Conservation (phyloP, 1,140 invertebrate genomes). For the Saccostrea glomerata region DNA sequence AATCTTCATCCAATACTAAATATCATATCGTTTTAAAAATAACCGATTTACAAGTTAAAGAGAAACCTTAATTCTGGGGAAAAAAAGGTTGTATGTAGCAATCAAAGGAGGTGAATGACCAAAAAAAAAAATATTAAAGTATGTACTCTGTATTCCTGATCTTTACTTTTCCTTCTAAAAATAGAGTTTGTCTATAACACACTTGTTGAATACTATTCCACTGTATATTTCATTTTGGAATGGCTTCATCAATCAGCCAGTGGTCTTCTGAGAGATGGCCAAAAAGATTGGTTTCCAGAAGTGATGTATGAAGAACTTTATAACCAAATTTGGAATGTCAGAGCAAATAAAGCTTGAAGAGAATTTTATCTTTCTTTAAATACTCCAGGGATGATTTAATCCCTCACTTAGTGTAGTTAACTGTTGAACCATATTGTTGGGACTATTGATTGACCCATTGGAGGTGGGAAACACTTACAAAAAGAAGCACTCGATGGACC, state of each 20-base stretch:
- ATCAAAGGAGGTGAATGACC: too few species aligned
- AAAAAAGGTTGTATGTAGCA: too few species aligned
- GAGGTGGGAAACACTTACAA: background rate
- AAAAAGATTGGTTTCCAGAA: background rate
- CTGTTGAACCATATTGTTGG: slow-evolving; percentile 12
- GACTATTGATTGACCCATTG: background rate
- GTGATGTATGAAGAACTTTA: background rate
- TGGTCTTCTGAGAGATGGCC: background rate
- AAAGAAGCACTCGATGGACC: background rate
- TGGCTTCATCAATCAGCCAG: background rate
- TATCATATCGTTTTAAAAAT: too few species aligned
- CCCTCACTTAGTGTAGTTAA: slow-evolving; percentile 16
- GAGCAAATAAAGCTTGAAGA: background rate
- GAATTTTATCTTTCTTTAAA: slow-evolving; percentile 14
- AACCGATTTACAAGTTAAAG: too few species aligned
- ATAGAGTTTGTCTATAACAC: too few species aligned
- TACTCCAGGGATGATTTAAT: slow-evolving; percentile 29
- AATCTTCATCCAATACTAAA: too few species aligned
- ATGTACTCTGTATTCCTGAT: too few species aligned
- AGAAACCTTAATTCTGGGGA: too few species aligned
- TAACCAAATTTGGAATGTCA: slow-evolving; percentile 27
- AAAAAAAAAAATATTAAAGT: too few species aligned
- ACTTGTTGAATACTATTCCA: too few species aligned
- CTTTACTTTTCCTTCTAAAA: too few species aligned
- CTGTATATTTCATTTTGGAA: background rate